A percentile compares a stretch with the other conserved stretches of the same genome.
Conservation (phyloP, 1,140 invertebrate species). For the Dreissena polymorpha region DNA sequence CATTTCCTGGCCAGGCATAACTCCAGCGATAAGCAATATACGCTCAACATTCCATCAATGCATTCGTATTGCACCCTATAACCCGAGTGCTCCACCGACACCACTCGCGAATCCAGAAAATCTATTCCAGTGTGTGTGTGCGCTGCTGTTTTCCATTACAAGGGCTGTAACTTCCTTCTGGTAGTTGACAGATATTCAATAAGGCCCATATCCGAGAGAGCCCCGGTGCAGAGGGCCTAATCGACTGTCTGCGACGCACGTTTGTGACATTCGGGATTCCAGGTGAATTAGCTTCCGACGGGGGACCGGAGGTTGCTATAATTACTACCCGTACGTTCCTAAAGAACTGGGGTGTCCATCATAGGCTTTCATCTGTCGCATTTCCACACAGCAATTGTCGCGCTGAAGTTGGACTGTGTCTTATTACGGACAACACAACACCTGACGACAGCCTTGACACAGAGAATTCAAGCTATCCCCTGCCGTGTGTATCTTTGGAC, state of each 20-base stretch:
- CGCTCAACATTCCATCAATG: slow-evolving; percentile 32
- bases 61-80: slow-evolving; percentile 50
- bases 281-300: slow-evolving; percentile 55
- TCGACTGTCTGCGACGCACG: slow-evolving; percentile 40
- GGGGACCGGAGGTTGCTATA: slow-evolving; percentile 56
- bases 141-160: slow-evolving; percentile 57
- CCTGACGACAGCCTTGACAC: too few species aligned
- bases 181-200: slow-evolving; percentile 61
- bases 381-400: too few species aligned
- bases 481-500: too few species aligned
- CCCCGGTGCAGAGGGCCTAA: slow-evolving; percentile 48
- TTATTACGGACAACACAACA: too few species aligned
- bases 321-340: slow-evolving; percentile 48
- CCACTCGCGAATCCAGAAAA: slow-evolving; percentile 53
- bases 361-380: slow-evolving; percentile 58
- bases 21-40: too few species aligned
- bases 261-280: slow-evolving; percentile 63
- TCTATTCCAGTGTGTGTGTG: slow-evolving; percentile 63
- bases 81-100: slow-evolving; percentile 48
- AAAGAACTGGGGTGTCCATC: slow-evolving; percentile 49
- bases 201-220: slow-evolving; percentile 59
- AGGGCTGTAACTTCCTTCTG: slow-evolving; percentile 51
- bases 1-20: too few species aligned
- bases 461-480: too few species aligned
- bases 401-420: too few species aligned